Evolutionary conservation across 2,888 invertebrate species (phyloP), one percentile per base, ranked within the genome.

Genomic region (Lobophora halterata): DNA sequence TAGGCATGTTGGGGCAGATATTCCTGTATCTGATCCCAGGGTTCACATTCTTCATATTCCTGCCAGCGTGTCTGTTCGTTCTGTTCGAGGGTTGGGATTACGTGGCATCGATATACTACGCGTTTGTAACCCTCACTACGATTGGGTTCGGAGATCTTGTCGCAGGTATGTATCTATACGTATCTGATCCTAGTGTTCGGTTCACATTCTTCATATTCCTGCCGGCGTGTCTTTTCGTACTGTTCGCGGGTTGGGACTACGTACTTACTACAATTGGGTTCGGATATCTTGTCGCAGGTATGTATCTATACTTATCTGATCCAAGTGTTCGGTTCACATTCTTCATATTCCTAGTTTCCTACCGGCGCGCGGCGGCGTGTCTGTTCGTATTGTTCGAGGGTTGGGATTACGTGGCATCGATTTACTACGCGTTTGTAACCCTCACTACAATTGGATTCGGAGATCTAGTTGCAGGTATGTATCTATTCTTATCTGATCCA

Each of bases 121-220:
- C 95, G 9, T 97, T 95, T 67, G 95, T 96, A 6, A 95, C 95
- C 0, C 88, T 95, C 5, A 94, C 95, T 1, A 96, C 96, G 2
- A 97, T 97, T 50, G 97, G 97, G 19, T 97, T 97, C 73, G 97
- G 97, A n/a, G 97, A 97, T 74, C 92, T 91, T 65, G 96, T 97
- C 14, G 96, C 97, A 74, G 95, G 95, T 94, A 79, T 61, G 39
- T 42, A 21, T 27, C n/a, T n/a, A 31, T 24, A n/a, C 18, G 14
- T 19, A 9, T 24, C 14, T 13, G 14, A 8, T n/a, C n/a, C n/a
- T n/a, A n/a, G n/a, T n/a, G n/a, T n/a, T n/a, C n/a, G 97, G 7
- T 92, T 97, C 64, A 88, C 95, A 0, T 91, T 97, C 69, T 97
- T 97, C 77, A 93, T 97, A 38, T 92, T 97, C 58, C 77, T 97